A percentile compares a stretch with the other conserved stretches of the same genome.
These are phyloP conservation scores for Mastigias papua DNA, from an alignment of 30 jellyfish, hydroid and myxozoan genomes.

Conservation along the genomic window DNA sequence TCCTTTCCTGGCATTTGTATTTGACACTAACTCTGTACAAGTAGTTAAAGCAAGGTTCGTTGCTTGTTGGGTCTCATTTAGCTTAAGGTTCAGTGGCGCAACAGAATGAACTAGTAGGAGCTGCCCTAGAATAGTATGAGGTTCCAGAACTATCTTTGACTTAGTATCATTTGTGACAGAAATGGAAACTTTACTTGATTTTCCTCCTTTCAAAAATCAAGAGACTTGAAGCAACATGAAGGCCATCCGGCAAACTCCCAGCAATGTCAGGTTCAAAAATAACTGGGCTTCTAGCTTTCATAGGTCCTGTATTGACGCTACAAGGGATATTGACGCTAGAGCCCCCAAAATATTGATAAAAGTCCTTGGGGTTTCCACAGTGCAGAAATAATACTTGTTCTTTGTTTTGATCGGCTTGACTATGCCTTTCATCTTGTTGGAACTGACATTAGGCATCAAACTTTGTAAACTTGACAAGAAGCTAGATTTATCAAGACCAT, in stretches of 20 bases:
- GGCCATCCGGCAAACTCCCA: background rate
- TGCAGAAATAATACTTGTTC: background rate
- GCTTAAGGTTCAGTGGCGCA: too few relatives aligned
- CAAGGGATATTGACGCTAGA: conserved; percentile 1
- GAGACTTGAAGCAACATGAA: conserved; percentile 1
- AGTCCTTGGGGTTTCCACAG: conserved; percentile 22
- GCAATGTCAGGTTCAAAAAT: conserved; percentile 6
- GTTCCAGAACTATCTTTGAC: too few relatives aligned
- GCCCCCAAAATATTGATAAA: conserved; percentile 17
- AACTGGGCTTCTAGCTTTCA: background rate
- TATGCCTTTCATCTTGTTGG: background rate
- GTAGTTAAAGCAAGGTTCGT: too few relatives aligned
- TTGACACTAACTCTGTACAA: background rate
- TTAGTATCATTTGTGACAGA: too few relatives aligned
- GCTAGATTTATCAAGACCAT: background rate
- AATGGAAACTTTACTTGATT: too few relatives aligned
- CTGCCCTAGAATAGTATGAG: too few relatives aligned
- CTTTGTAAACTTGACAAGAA: background rate
- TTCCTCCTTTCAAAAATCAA: too few relatives aligned
- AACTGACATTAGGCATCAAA: background rate
- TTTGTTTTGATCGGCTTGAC: conserved; percentile 3
- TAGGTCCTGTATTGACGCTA: conserved; percentile 28
- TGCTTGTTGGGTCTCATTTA: too few relatives aligned
- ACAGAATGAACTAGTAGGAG: too few relatives aligned
- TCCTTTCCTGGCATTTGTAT: background rate